A percentile compares a stretch with the other conserved stretches of the same genome.
phyloP scores from a whole-genome alignment of 2,113 vertebrate genomes.

The Tetrax tetrax region DNA sequence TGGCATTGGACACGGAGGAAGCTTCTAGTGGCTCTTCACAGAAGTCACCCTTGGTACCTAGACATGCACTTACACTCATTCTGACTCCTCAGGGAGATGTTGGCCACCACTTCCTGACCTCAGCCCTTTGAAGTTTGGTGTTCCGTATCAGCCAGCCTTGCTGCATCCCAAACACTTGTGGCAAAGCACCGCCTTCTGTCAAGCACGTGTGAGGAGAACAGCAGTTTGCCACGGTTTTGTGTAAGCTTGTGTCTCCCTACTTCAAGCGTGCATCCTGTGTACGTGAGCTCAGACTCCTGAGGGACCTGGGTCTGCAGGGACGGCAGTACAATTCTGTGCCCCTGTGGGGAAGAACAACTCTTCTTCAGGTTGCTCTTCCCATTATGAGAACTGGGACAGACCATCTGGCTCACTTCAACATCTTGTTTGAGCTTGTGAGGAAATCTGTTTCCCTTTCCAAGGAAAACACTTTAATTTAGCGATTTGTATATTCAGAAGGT shows the following conservation, averaged over 20 bases:
- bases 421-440: neutral
- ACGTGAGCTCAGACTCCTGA: neutral
- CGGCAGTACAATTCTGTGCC: neutral
- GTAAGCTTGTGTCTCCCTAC: neutral
- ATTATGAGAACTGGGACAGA: rapidly evolving
- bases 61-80: rapidly evolving
- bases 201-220: neutral
- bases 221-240: neutral
- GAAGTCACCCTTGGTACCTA: too few relatives aligned
- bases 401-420: neutral
- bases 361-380: neutral
- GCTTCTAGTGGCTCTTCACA: too few relatives aligned
- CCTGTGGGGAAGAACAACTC: rapidly evolving
- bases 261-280: rapidly evolving
- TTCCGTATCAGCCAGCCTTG: neutral
- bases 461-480: neutral
- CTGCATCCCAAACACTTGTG: neutral
- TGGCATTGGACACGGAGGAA: too few relatives aligned
- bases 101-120: neutral
- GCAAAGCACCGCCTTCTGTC: neutral
- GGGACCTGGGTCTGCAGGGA: neutral
- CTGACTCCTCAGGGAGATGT: neutral
- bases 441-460: neutral
- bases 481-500: neutral
- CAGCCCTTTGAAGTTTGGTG: neutral